Conservation (phyloP, 1,140 invertebrate genomes). For the Sinonovacula constricta region DNA sequence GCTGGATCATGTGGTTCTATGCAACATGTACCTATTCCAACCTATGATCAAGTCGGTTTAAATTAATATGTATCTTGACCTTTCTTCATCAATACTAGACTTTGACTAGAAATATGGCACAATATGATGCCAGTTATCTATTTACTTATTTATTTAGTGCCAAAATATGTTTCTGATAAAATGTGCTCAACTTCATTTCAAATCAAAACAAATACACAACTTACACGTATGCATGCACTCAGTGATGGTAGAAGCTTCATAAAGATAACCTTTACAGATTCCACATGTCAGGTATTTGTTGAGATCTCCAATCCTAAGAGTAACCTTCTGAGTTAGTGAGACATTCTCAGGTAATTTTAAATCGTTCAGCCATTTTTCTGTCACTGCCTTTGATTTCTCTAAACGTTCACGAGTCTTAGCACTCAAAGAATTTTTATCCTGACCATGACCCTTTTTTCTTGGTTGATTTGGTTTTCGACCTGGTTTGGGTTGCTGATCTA, state of each 20-base stretch:
- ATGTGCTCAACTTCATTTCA: not conserved
- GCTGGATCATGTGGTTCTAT: no score
- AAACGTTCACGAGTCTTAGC: constrained; percentile 25
- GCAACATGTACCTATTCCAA: no score
- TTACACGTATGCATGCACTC: constrained; percentile 81
- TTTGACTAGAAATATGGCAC: no score
- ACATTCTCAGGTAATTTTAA: constrained; percentile 29
- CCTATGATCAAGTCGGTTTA: no score
- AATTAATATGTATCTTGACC: no score
- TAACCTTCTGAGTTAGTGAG: constrained; percentile 53
- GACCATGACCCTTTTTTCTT: not conserved
- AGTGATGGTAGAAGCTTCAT: constrained; percentile 80
- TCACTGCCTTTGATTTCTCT: constrained; percentile 39
- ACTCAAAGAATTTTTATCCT: constrained; percentile 14
- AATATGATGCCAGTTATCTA: no score
- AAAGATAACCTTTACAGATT: constrained; percentile 79
- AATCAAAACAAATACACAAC: constrained; percentile 35
- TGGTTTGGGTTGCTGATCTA: not conserved
- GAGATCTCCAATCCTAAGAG: constrained; percentile 64
- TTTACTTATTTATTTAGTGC: no score
- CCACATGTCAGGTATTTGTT: constrained; percentile 77
- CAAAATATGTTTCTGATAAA: not conserved
- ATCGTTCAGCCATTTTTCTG: constrained; percentile 48
- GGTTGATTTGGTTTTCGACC: not conserved
- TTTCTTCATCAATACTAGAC: no score